Base-by-base conservation (phyloP, 2,113 vertebrate genomes). In the Tringa solitaria region DNA sequence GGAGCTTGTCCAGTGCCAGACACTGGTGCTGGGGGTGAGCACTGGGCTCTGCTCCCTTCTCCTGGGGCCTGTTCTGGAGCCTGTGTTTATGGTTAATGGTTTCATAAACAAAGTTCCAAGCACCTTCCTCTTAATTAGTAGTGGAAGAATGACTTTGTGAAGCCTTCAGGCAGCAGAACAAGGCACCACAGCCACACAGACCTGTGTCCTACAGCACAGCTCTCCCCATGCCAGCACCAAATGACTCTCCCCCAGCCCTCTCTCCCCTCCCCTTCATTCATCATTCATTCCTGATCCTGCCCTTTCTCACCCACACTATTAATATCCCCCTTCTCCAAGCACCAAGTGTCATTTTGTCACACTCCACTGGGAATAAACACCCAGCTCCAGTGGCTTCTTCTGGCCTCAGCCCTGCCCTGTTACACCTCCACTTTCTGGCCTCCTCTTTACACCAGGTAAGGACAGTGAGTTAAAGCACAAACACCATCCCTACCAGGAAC, bases 41-140 rank as follows among this genome's bases (percentile, higher is more conserved):
- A 45, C 43, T 45, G 28, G 28, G 17, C 17, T 12, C 28, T 4
- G 28, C 53, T 54, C 53, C 28, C 53, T 54, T 10, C 53, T 56
- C 23, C 53, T 8, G 50, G 24, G 50, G 50, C 51, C 45, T 21
- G 10, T 46, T 46, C 46, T 46, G n/a, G 6, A 51, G 43, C 7
- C 12, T 1, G 2, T 4, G 22, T 11, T 17, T 7, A 5, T 8
- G 1, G 22, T 17, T 53, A 19, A 19, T 27, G 11, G 5, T 28
- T 41, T 20, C 37, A 30, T 30, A 24, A 28, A 32, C 35, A 33
- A 30, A 28, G 5, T 17, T 79, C 19, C 16, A 70, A 26, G 33
- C 33, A 68, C 9, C 17, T 10, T 37, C 4, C 33, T 45, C 18
- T 37, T 8, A 23, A 28, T 11, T 7, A 28, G 26, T 3, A 37